phyloP scores from a whole-genome alignment of 2,797 vertebrate genomes.

The Alectoris magna region DNA sequence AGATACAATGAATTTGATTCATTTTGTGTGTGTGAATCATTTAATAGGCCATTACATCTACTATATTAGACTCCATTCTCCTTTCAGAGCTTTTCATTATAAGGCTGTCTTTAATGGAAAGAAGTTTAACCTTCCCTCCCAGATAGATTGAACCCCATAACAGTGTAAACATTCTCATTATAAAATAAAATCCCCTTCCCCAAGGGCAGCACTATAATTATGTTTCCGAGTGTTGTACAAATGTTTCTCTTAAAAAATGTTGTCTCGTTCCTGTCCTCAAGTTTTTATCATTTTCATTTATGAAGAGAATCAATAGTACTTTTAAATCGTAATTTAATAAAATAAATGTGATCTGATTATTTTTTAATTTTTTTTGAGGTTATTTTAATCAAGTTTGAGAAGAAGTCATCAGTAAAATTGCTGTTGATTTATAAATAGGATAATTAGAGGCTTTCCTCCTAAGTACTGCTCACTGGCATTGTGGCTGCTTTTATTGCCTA shows the following conservation, averaged over 20 bases:
- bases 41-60: conserved; percentile 87
- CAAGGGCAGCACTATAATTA: conserved; percentile 86
- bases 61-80: conserved; percentile 86
- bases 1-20: conserved; percentile 86
- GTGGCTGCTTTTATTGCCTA: conserved; percentile 92
- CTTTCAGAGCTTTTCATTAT: conserved; percentile 87
- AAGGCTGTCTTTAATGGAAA: conserved; percentile 86
- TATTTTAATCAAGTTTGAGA: conserved; percentile 92
- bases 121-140: conserved; percentile 87
- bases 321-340: conserved; percentile 77
- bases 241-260: conserved; percentile 82
- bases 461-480: conserved; percentile 86
- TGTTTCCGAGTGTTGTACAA: conserved; percentile 79
- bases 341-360: conserved; percentile 85
- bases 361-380: conserved; percentile 85
- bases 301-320: conserved; percentile 76
- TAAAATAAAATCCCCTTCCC: conserved; percentile 88
- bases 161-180: conserved; percentile 88
- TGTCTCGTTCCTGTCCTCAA: conserved; percentile 80
- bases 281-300: conserved; percentile 80
- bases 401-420: conserved; percentile 94
- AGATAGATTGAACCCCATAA: conserved; percentile 87
- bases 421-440: conserved; percentile 97
- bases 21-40: conserved; percentile 86
- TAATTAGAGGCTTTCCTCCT: conserved; percentile 90